Conservation (phyloP, 1,140 invertebrate species). For the Drosophila sechellia region DNA sequence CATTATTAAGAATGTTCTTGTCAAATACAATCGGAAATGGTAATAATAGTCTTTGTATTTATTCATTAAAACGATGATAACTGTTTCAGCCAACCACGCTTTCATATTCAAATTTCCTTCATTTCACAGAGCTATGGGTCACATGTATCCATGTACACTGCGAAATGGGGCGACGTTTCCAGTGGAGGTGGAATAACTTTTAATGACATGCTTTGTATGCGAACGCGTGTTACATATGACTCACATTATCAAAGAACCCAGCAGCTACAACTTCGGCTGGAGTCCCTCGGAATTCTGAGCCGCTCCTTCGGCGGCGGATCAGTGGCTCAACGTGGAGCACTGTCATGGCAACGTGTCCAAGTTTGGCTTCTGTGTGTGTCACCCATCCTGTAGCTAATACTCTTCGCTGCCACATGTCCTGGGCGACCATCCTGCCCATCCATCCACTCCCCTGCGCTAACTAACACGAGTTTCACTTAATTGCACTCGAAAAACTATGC, state of each 20-base stretch:
- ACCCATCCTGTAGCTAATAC: slow-evolving; percentile 63
- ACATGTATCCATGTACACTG: neutral
- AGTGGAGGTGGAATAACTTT: slow-evolving; percentile 52
- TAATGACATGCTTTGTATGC: slow-evolving; percentile 80
- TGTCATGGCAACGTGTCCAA: slow-evolving; percentile 62
- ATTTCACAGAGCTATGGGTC: neutral
- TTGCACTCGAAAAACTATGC: slow-evolving; percentile 78
- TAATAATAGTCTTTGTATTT: too few species aligned
- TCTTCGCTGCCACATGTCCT: slow-evolving; percentile 59
- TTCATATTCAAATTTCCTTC: too few species aligned
- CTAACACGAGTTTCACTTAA: slow-evolving; percentile 80
- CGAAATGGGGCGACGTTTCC: neutral
- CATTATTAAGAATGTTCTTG: too few species aligned
- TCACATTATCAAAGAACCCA: slow-evolving; percentile 71
- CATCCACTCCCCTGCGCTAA: slow-evolving; percentile 37
- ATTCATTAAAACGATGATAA: too few species aligned
- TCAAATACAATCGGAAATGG: too few species aligned
- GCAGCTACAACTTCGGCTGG: slow-evolving; percentile 53
- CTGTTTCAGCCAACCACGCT: too few species aligned
- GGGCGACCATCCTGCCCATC: slow-evolving; percentile 1
- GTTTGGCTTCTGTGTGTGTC: slow-evolving; percentile 58
- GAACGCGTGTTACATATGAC: slow-evolving; percentile 71
- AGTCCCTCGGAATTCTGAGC: neutral
- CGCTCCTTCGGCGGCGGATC: slow-evolving; percentile 2
- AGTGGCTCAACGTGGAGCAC: slow-evolving; percentile 26